A percentile compares a stretch with the other conserved stretches of the same genome.
Conservation (phyloP, 2,113 vertebrate genomes). For the Galeopterus variegatus region DNA sequence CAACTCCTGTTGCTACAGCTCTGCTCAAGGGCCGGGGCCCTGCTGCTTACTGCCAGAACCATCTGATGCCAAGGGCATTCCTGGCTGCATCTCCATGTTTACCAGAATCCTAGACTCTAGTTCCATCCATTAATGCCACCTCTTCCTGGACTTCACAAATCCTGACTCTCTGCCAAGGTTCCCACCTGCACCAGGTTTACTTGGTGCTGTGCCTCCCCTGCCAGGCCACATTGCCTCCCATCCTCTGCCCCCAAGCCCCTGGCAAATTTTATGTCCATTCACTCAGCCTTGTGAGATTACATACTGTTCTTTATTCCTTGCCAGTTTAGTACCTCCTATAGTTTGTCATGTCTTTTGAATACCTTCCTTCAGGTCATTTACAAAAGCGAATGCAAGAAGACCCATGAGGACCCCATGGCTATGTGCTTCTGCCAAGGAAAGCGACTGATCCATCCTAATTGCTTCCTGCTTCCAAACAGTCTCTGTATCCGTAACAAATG, state of each 20-base stretch:
- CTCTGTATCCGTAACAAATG: neutral
- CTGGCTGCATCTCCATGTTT: neutral
- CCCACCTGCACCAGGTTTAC: neutral
- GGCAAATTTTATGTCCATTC: neutral
- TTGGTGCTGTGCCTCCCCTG: neutral
- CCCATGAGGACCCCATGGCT: neutral
- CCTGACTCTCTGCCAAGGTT: neutral
- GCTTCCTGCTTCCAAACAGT: neutral
- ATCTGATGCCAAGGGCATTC: neutral
- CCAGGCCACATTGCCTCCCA: neutral
- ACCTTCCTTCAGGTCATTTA: neutral
- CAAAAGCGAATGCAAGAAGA: neutral
- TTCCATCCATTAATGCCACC: neutral
- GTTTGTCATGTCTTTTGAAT: neutral
- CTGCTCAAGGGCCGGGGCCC: neutral
- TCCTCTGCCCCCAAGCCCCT: neutral
- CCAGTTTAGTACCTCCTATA: neutral
- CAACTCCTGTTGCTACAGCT: neutral
- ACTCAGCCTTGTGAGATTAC: neutral
- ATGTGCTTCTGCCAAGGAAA: neutral
- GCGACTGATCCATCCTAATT: neutral
- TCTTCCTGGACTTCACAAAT: neutral
- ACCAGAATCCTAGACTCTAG: neutral
- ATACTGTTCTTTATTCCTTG: neutral
- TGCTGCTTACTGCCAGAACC: neutral